Percentiles rank a stretch among this genome's conserved stretches.
These are phyloP conservation scores for Latrodectus hesperus DNA, from an alignment of 2,888 invertebrate species.

Conservation along the genomic window DNA sequence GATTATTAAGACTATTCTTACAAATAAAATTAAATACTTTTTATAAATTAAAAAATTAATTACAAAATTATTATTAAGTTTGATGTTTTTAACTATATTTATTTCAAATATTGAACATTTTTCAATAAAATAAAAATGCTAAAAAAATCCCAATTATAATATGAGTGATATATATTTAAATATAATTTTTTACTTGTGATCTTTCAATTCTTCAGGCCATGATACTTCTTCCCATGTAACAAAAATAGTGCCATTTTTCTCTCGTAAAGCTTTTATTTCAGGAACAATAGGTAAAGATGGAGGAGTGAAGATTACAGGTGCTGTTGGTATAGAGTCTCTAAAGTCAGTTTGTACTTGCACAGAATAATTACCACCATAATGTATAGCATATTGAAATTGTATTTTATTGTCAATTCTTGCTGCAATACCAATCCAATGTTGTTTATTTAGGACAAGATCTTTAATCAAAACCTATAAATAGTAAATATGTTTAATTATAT, in stretches of 20 bases:
- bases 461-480: slow-evolving; percentile 76
- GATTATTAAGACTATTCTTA: too few species aligned
- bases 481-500: not conserved
- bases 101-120: not conserved
- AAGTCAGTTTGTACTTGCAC: slow-evolving; percentile 77
- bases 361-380: slow-evolving; percentile 78
- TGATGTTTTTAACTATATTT: not conserved
- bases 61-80: not conserved
- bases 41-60: too few species aligned
- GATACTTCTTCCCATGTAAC: slow-evolving; percentile 80
- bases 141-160: too few species aligned
- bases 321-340: slow-evolving; percentile 76
- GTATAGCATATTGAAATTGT: slow-evolving; percentile 74
- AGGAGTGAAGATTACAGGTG: slow-evolving; percentile 78
- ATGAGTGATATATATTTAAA: not conserved
- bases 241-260: slow-evolving; percentile 80
- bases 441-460: slow-evolving; percentile 77
- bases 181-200: slow-evolving; percentile 65
- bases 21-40: too few species aligned
- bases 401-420: slow-evolving; percentile 72
- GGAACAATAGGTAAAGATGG: slow-evolving; percentile 80
- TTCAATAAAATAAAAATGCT: too few species aligned
- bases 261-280: slow-evolving; percentile 80
- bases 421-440: slow-evolving; percentile 72
- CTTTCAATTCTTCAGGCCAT: slow-evolving; percentile 70